Percentiles rank a stretch among this genome's conserved stretches.
Conservation (phyloP, 2,888 invertebrate genomes). For the Drosophila cracens region DNA sequence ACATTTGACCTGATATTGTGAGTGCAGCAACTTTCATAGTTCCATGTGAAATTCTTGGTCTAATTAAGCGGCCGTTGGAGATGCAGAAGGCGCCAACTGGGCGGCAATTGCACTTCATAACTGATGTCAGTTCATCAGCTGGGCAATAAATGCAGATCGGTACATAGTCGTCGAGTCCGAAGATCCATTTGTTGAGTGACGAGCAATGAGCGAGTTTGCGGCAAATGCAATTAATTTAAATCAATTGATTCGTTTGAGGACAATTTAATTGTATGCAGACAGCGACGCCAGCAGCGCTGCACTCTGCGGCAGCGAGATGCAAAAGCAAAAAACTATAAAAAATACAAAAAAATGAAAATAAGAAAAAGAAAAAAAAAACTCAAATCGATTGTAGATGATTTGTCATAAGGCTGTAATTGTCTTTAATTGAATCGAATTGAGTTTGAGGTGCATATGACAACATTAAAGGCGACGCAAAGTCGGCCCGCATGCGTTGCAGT, state of each 20-base stretch:
- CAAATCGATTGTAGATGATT: conserved; percentile 79
- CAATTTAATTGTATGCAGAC: conserved; percentile 84
- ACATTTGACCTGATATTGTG: conserved; percentile 24
- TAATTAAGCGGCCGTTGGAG: conserved; percentile 59
- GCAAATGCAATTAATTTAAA: conserved; percentile 85
- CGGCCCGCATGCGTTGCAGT: conserved; percentile 59
- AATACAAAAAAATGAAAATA: not conserved
- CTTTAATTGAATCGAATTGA: conserved; percentile 85
- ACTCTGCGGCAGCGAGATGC: conserved; percentile 35
- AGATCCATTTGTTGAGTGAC: conserved; percentile 24
- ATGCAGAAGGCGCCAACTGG: conserved; percentile 55
- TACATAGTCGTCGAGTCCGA: conserved; percentile 10
- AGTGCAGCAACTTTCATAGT: conserved; percentile 10
- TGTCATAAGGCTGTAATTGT: conserved; percentile 83
- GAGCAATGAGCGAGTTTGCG: conserved; percentile 58
- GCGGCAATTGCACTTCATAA: conserved; percentile 51
- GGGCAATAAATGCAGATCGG: conserved; percentile 18
- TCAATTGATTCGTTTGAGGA: conserved; percentile 85
- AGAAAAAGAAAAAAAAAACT: conserved; percentile 17
- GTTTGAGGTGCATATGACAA: conserved; percentile 85
- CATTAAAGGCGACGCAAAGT: conserved; percentile 78
- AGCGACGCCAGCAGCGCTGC: conserved; percentile 41
- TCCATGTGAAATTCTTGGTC: conserved; percentile 56
- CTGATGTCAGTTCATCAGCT: conserved; percentile 62
- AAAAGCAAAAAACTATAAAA: conserved; percentile 39